Base-by-base conservation (phyloP, 2,888 invertebrate genomes). In the Chesias legatella region DNA sequence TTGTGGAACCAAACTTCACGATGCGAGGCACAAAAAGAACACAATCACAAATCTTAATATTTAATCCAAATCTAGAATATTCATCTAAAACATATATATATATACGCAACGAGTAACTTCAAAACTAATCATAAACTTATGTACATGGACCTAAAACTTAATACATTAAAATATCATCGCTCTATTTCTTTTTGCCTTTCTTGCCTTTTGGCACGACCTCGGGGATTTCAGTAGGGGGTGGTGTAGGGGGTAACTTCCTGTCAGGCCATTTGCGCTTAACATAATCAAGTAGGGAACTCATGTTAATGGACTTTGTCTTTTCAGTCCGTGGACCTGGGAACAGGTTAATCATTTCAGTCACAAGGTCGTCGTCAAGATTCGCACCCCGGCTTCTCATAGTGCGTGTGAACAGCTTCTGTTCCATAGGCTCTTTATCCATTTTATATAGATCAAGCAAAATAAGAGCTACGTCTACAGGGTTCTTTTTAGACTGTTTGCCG, bases 261-360 rank as follows among this genome's bases (percentile, higher is more conserved):
- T 79, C 75, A 1, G 81, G 79, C 79, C 79, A 81, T 55, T 72
- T 75, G 7, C 73, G 62, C 33, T 60, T 61, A 8, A 74, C 48
- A 47, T 62, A 79, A 11, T 79, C 80, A 1, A 62, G 66, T 26
- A 78, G 22, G 5, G 31, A 21, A 2, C 24, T 47, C 4, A 80
- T 41, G 56, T 70, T 56, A 10, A 81, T 53, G 2, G 53, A 60
- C 39, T 63, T 76, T 1, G 45, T 7, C 48, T 79, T 77, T 5
- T 48, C 37, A 10, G 38, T 37, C 31, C 48, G 55, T 7, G 69
- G 59, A 3, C 67, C 79, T 10, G 70, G 48, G 43, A 79, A 80
- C 0, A 45, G 33, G 20, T 56, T 50, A 0, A 53, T 39, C 3
- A 80, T 53, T 44, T 63, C 74, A 6, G 63, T 59, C 10, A 74